Evolutionary conservation across 1,140 invertebrate genomes (phyloP).

Genomic region (Sitodiplosis mosellana): DNA sequence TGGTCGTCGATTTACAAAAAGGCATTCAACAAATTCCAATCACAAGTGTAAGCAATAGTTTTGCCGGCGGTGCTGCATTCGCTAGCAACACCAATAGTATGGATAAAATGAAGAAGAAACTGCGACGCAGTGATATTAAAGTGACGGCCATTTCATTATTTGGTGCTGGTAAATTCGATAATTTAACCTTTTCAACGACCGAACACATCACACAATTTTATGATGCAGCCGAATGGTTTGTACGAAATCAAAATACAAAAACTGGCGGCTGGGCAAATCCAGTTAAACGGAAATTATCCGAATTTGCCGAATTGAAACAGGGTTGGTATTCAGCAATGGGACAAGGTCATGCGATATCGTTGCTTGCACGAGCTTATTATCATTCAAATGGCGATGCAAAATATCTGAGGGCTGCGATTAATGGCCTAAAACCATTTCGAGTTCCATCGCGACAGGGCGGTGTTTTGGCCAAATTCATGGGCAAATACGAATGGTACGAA

Average conservation of each 20-base stretch:
- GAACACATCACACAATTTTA: slow-evolving; percentile 81
- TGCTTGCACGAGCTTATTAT: slow-evolving; percentile 75
- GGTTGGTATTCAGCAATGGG: slow-evolving; percentile 97
- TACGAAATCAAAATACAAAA: slow-evolving; percentile 59
- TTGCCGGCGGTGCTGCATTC: too few species aligned
- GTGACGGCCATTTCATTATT: slow-evolving; percentile 19
- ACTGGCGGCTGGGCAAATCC: slow-evolving; percentile 80
- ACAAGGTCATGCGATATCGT: slow-evolving; percentile 89
- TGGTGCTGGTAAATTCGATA: slow-evolving; percentile 62
- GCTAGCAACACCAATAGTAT: slow-evolving; percentile 30
- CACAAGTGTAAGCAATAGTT: too few species aligned
- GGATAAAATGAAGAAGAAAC: slow-evolving; percentile 41
- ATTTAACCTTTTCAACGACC: slow-evolving; percentile 62
- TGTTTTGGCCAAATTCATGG: slow-evolving; percentile 66
- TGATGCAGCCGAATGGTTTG: slow-evolving; percentile 85
- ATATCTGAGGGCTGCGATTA: slow-evolving; percentile 65
- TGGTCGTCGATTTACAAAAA: slow-evolving; percentile 85
- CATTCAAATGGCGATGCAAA: slow-evolving; percentile 50
- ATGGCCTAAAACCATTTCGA: slow-evolving; percentile 65
- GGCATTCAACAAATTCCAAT: slow-evolving; percentile 31
- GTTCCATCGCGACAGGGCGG: slow-evolving; percentile 53
- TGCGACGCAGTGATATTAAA: slow-evolving; percentile 59
- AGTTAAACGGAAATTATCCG: slow-evolving; percentile 55
- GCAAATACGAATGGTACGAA: slow-evolving; percentile 78
- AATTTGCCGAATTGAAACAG: slow-evolving; percentile 58